Conservation (phyloP, 1,140 invertebrate species). For the Drosophila rufa region DNA sequence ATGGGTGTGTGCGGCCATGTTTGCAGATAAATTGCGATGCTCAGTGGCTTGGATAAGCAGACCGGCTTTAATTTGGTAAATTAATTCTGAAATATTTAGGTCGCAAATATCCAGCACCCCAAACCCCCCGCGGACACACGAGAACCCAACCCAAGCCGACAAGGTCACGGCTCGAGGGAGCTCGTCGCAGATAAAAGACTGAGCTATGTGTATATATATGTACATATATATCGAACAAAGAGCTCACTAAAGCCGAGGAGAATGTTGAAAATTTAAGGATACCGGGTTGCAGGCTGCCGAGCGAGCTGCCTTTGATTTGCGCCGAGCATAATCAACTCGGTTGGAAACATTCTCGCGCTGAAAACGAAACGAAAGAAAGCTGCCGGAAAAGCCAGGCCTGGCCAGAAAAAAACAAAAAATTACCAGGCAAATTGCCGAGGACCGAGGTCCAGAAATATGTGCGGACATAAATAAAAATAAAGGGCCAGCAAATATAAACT, state of each 20-base stretch:
- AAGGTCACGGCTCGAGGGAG: conserved; percentile 62
- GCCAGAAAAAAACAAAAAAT: conserved; percentile 38
- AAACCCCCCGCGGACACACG: conserved; percentile 24
- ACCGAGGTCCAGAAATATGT: conserved; percentile 36
- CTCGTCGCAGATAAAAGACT: conserved; percentile 59
- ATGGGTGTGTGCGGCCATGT: conserved; percentile 51
- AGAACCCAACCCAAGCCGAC: conserved; percentile 26
- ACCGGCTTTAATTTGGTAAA: conserved; percentile 81
- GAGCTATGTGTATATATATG: conserved; percentile 12
- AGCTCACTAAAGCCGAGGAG: conserved; percentile 27
- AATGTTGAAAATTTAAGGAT: conserved; percentile 70
- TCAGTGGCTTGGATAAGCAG: conserved; percentile 80
- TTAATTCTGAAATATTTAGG: conserved; percentile 81
- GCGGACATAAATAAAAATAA: conserved; percentile 56
- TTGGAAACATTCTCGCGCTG: conserved; percentile 67
- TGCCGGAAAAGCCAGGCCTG: conserved; percentile 42
- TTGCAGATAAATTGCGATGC: conserved; percentile 76
- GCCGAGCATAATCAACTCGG: conserved; percentile 75
- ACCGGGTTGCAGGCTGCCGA: not conserved
- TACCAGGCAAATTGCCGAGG: conserved; percentile 65
- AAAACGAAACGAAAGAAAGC: conserved; percentile 36
- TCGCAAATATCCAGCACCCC: conserved; percentile 60
- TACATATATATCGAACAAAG: conserved; percentile 43
- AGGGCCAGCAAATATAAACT: conserved; percentile 68
- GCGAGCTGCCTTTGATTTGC: conserved; percentile 69